These are phyloP conservation scores for Meleagris gallopavo DNA, from an alignment of 2,113 vertebrate species.

Conservation along the genomic window DNA sequence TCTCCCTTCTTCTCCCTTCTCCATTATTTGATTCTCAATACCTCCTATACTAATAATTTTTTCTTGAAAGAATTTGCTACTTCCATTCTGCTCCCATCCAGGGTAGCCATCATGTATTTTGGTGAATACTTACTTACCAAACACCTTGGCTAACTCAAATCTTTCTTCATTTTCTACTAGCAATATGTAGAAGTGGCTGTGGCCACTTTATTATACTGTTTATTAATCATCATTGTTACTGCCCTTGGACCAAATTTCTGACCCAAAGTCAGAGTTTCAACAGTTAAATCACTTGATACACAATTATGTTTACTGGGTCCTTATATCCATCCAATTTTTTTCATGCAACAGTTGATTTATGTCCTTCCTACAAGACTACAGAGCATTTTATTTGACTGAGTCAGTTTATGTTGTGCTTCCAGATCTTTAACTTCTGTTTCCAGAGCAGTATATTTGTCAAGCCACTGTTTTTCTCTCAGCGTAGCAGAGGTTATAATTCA, in stretches of 20 bases:
- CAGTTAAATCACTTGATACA: not conserved
- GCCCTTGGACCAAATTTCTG: not conserved
- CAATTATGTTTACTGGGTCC: not conserved
- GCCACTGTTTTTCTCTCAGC: not conserved
- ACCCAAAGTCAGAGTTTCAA: not conserved
- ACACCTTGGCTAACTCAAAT: not conserved
- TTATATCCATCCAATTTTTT: not conserved
- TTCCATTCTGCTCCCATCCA: accelerated
- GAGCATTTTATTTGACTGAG: not conserved
- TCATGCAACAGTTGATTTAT: not conserved
- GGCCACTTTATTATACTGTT: not conserved
- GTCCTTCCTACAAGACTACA: not conserved
- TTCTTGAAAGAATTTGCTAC: not conserved
- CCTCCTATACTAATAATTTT: accelerated
- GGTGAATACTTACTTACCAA: not conserved
- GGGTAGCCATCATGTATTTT: not conserved
- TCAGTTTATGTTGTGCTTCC: not conserved
- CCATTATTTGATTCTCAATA: not conserved
- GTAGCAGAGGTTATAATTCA: not conserved
- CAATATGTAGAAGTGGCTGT: not conserved
- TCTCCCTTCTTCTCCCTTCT: not conserved
- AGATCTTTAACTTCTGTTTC: slow-evolving; percentile 16
- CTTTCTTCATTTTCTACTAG: not conserved
- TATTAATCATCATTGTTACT: not conserved
- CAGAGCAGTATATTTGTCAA: not conserved